A percentile compares a stretch with the other conserved stretches of the same genome.
These are phyloP conservation scores for Euura lappo DNA, from an alignment of 1,140 invertebrate species.

Conservation along the genomic window DNA sequence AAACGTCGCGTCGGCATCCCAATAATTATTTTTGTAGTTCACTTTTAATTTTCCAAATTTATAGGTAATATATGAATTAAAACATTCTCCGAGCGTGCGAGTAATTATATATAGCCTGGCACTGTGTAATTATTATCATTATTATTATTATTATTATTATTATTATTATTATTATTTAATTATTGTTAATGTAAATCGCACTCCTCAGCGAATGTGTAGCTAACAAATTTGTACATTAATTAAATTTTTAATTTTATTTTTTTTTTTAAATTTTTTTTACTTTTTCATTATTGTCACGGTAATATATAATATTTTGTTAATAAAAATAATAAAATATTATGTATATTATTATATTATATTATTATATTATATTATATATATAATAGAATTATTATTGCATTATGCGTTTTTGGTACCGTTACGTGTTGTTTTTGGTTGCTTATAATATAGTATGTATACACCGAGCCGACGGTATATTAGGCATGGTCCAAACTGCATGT, in stretches of 20 bases:
- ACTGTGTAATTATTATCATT: background rate
- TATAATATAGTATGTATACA: background rate
- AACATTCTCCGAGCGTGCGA: background rate
- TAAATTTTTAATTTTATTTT: constrained; percentile 44
- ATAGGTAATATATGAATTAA: background rate
- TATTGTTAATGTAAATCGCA: constrained; percentile 26
- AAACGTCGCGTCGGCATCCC: background rate
- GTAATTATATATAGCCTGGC: constrained; percentile 3
- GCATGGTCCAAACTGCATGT: background rate
- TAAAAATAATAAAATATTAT: constrained; percentile 63
- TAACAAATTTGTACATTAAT: constrained; percentile 64
- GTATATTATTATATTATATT: constrained; percentile 57
- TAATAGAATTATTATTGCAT: constrained; percentile 60
- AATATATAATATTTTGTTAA: constrained; percentile 57
- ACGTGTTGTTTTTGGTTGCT: constrained; percentile 38
- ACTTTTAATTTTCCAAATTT: no score
- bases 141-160: background rate
- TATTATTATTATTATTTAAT: no score
- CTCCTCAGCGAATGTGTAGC: constrained; percentile 46
- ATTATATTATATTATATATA: constrained; percentile 56
- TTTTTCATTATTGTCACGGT: constrained; percentile 58
- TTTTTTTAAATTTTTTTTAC: constrained; percentile 42
- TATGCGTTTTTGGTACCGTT: constrained; percentile 63
- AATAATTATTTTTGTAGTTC: background rate
- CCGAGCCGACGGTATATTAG: background rate